A percentile compares a stretch with the other conserved stretches of the same genome.
phyloP scores from a whole-genome alignment of 2,797 vertebrate species.

The Malacoctenus gilli region DNA sequence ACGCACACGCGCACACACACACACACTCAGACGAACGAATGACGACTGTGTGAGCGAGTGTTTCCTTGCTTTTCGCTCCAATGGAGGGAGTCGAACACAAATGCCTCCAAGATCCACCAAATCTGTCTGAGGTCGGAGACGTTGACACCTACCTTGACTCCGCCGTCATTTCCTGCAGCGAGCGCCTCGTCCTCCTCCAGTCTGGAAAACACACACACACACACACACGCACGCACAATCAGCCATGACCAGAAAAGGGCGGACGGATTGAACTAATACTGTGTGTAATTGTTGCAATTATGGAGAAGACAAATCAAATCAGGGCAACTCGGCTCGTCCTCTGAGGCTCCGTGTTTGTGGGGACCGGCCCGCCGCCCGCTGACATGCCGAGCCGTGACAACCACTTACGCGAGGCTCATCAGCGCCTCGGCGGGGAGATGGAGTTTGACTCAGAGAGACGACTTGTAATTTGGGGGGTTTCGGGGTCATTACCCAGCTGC shows the following conservation, averaged over 20 bases:
- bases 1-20: neutral
- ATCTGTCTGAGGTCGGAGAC: constrained; percentile 58
- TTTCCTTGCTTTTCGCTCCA: constrained; percentile 62
- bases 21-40: constrained; percentile 38
- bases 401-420: constrained; percentile 41
- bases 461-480: constrained; percentile 43
- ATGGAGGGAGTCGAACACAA: constrained; percentile 39
- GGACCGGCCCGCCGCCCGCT: constrained; percentile 20
- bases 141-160: constrained; percentile 43
- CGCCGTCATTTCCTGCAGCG: constrained; percentile 39
- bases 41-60: constrained; percentile 53
- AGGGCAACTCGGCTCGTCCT: neutral
- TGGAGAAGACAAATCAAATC: constrained; percentile 55
- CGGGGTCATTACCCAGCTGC: constrained; percentile 43
- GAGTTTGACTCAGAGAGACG: constrained; percentile 37
- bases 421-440: constrained; percentile 31
- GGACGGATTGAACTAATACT: constrained; percentile 53
- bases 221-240: constrained; percentile 14
- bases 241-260: constrained; percentile 55
- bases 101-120: constrained; percentile 55
- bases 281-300: constrained; percentile 63
- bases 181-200: constrained; percentile 40
- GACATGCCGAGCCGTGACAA: constrained; percentile 44
- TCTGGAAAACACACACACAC: no score
- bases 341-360: constrained; percentile 27